Base-by-base conservation (phyloP, 2,113 vertebrate species). In the Dunckerocampus dactyliophorus region DNA sequence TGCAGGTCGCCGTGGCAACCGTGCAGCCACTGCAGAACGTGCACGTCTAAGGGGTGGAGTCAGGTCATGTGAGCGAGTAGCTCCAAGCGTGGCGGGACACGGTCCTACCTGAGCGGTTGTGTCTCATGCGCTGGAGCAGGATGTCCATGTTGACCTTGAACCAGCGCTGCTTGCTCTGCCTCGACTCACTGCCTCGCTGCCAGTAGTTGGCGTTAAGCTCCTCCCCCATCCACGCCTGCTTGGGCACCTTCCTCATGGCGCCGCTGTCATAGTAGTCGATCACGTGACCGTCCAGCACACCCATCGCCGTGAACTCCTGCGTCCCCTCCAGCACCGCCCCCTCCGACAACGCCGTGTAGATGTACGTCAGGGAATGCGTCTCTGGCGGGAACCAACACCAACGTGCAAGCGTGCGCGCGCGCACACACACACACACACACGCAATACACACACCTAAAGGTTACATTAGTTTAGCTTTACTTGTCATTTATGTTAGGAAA, bases 211-310 rank as follows among this genome's bases (percentile, higher is more conserved):
- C 0, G 0, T 2, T 0, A 47, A 87, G 64, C 0, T 1, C 1
- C 6, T 82, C 8, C 6, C 0, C 0, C 87, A 92, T 88, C 90
- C 90, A 91, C 0, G 0, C 0, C 47, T 79, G 78, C 17, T 10
- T 71, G 51, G 90, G 77, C 28, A 83, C 42, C 0, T 84, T 87
- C 1, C 0, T 0, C 50, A 47, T 24, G 0, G 0, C 0, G 0
- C 43, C 14, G 1, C 82, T 89, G 82, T 91, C 75, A 0, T 64
- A 90, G 84, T 70, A 83, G 55, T 88, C 89, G 34, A 92, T 90
- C 65, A 65, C 67, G 6, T 2, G 58, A 42, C 3, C 0, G 11
- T 91, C 83, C 72, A 91, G 53, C 1, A 79, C 57, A 0, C 90
- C 89, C 77, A 86, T 82, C 50, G 84, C 86, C 0, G 78, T 79